phyloP scores from a whole-genome alignment of 2,888 invertebrate species.

The Germaria angustata region DNA sequence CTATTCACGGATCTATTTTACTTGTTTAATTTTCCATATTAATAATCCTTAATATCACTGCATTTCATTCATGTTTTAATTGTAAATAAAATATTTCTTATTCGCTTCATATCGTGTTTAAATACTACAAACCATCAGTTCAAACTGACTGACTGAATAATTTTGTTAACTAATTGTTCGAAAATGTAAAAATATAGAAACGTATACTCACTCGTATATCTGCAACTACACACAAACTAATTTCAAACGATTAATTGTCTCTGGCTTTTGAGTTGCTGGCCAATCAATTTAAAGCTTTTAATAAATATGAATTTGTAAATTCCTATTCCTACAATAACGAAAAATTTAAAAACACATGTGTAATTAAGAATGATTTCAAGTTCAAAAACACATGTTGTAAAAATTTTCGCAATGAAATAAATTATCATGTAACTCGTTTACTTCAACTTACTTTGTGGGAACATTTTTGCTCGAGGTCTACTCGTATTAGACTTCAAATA shows the following conservation, averaged over 20 bases:
- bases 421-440: too few relatives aligned
- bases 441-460: background rate
- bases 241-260: conserved; percentile 25
- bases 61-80: background rate
- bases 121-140: conserved; percentile 45
- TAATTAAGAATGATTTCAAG: conserved; percentile 22
- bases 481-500: too few relatives aligned
- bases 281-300: conserved; percentile 46
- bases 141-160: conserved; percentile 35
- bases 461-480: too few relatives aligned
- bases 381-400: conserved; percentile 15
- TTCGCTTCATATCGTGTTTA: conserved; percentile 13
- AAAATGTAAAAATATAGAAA: background rate
- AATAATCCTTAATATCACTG: background rate
- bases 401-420: conserved; percentile 8
- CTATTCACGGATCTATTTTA: background rate
- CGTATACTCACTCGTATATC: background rate
- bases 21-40: background rate
- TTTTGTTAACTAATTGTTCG: conserved; percentile 36
- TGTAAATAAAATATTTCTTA: background rate
- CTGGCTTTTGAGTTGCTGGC: background rate
- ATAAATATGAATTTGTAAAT: conserved; percentile 2
- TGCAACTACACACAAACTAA: background rate
- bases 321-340: conserved; percentile 5
- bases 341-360: conserved; percentile 17